These are phyloP conservation scores for Sphaerophoria rueppellii DNA, from an alignment of 2,888 invertebrate species.

Conservation along the genomic window DNA sequence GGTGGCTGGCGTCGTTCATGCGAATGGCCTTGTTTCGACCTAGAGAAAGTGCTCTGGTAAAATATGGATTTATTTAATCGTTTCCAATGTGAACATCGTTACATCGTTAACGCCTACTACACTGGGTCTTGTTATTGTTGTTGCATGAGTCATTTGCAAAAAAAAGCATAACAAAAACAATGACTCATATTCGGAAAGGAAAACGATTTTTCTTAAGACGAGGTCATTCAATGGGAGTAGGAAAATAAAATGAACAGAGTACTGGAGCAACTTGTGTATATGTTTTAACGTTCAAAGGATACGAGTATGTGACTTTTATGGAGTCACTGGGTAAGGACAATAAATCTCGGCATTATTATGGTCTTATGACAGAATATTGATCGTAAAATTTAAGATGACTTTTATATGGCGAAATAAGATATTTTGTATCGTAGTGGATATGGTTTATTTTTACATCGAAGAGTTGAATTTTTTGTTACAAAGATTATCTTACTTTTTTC, in stretches of 20 bases:
- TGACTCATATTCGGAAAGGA: constrained; percentile 12
- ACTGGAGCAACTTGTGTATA: not conserved
- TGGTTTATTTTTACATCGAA: not conserved
- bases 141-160: constrained; percentile 9
- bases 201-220: not conserved
- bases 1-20: too few species aligned
- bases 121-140: not conserved
- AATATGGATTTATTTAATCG: constrained; percentile 28
- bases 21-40: constrained; percentile 22
- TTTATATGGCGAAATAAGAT: not conserved
- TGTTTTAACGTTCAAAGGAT: constrained; percentile 7
- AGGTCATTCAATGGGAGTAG: not conserved
- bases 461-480: not conserved
- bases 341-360: not conserved
- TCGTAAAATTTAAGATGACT: not conserved
- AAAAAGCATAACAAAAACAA: constrained; percentile 11
- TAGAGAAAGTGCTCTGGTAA: constrained; percentile 45
- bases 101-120: constrained; percentile 12
- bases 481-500: too few species aligned
- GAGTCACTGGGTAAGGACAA: not conserved
- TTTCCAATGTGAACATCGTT: constrained; percentile 17
- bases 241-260: not conserved
- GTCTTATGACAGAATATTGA: not conserved
- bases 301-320: not conserved
- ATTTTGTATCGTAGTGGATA: not conserved